Conservation (phyloP, 2,888 invertebrate genomes). For the Nematopogon swammerdamellus region DNA sequence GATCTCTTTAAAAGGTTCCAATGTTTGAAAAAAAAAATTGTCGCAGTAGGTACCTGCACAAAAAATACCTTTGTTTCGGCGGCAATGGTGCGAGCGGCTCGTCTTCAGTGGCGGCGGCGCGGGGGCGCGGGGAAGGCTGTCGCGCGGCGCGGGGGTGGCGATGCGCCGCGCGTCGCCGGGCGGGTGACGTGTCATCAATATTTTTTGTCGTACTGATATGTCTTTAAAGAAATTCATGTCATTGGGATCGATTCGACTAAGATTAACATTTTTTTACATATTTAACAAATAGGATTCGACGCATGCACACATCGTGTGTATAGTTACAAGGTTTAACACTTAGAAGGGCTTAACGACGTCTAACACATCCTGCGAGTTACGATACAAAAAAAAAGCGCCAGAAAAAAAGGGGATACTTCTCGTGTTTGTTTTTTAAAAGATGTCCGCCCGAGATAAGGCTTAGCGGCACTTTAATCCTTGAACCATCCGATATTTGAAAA, state of each 20-base stretch:
- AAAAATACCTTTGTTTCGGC: conserved; percentile 23
- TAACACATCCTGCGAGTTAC: conserved; percentile 58
- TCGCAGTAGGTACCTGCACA: conserved; percentile 29
- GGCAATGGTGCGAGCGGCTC: too few relatives aligned
- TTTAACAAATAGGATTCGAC: conserved; percentile 55
- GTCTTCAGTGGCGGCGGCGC: too few relatives aligned
- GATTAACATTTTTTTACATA: conserved; percentile 50
- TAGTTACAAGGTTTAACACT: conserved; percentile 58
- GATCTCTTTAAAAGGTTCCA: conserved; percentile 33
- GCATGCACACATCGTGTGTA: conserved; percentile 52
- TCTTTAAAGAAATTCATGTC: conserved; percentile 55
- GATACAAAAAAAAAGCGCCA: conserved; percentile 42
- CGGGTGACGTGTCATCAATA: conserved; percentile 33
- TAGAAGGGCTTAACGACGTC: conserved; percentile 56
- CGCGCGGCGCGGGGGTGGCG: too few relatives aligned
- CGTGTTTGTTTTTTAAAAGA: conserved; percentile 57
- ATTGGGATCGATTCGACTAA: conserved; percentile 51
- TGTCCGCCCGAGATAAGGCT: conserved; percentile 51
- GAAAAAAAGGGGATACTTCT: conserved; percentile 52
- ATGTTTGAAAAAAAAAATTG: conserved; percentile 27
- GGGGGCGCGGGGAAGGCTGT: too few relatives aligned
- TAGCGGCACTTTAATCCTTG: conserved; percentile 53
- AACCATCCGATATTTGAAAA: conserved; percentile 54
- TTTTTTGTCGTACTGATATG: conserved; percentile 45
- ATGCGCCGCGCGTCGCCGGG: too few relatives aligned